These are phyloP conservation scores for Buphagus erythrorhynchus DNA, from an alignment of 2,797 vertebrate genomes.

Conservation along the genomic window DNA sequence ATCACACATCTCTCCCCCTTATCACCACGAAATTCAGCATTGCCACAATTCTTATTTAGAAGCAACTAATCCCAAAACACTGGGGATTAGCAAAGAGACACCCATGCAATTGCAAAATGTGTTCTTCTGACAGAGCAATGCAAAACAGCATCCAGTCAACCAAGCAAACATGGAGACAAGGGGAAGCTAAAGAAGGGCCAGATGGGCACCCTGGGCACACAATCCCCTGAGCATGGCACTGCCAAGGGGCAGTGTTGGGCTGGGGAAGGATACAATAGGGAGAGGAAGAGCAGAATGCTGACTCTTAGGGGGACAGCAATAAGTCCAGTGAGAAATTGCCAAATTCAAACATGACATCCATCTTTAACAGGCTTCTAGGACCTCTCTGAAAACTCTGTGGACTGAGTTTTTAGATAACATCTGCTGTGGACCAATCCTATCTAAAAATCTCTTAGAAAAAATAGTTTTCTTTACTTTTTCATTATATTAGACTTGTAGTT, in stretches of 20 bases:
- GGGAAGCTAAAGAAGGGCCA: not conserved
- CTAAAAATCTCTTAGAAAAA: not conserved
- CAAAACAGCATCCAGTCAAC: not conserved
- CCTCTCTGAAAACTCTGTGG: not conserved
- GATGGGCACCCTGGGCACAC: not conserved
- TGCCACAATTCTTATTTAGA: not conserved
- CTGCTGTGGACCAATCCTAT: not conserved
- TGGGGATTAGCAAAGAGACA: not conserved
- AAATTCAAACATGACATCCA: not conserved
- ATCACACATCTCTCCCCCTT: not conserved
- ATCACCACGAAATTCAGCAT: not conserved
- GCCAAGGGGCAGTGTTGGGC: not conserved
- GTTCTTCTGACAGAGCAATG: not conserved
- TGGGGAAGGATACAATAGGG: accelerated
- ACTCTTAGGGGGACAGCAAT: not conserved
- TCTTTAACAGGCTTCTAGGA: not conserved
- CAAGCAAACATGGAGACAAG: not conserved
- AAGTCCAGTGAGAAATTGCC: not conserved
- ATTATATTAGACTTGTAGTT: not conserved
- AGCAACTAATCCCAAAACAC: not conserved
- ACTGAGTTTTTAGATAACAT: not conserved
- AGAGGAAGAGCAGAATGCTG: not conserved
- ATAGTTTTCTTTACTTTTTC: not conserved
- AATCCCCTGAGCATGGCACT: not conserved
- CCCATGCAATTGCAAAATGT: not conserved